Percentiles rank a stretch among this genome's conserved stretches.
Evolutionary conservation across 1,140 invertebrate species (phyloP).

Genomic region (Drosophila rufa): DNA sequence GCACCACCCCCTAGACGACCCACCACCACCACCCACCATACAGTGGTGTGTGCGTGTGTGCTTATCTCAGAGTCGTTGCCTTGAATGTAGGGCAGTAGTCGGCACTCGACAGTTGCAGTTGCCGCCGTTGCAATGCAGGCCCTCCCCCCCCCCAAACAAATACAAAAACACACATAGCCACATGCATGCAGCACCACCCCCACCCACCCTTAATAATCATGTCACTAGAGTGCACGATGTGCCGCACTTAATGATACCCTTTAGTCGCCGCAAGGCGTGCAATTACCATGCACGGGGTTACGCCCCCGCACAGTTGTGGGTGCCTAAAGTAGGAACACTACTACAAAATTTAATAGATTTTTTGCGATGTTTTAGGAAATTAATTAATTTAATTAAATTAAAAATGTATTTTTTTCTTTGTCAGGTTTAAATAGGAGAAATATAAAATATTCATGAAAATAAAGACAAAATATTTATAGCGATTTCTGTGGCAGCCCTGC

Average conservation of each 20-base stretch:
- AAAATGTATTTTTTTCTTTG: too few relatives aligned
- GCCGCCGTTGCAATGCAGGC: conserved; percentile 55
- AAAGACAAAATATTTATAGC: too few relatives aligned
- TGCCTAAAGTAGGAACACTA: too few relatives aligned
- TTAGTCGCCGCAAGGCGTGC: not conserved
- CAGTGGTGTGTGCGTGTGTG: conserved; percentile 40
- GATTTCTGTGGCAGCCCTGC: too few relatives aligned
- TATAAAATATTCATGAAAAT: too few relatives aligned
- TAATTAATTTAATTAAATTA: too few relatives aligned
- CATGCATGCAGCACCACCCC: not conserved
- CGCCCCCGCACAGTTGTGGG: not conserved
- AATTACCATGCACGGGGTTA: not conserved
- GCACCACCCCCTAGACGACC: conserved; percentile 7
- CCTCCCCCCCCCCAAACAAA: conserved; percentile 26
- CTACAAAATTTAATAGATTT: too few relatives aligned
- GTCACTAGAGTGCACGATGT: conserved; percentile 23
- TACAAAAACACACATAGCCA: conserved; percentile 25
- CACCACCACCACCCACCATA: conserved; percentile 1
- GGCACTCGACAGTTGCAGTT: conserved; percentile 73
- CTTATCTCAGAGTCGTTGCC: conserved; percentile 81
- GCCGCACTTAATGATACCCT: conserved; percentile 44
- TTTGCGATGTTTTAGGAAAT: too few relatives aligned
- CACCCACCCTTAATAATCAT: conserved; percentile 15
- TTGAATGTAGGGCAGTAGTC: conserved; percentile 82
- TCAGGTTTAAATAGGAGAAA: too few relatives aligned